Conservation (phyloP, 37 sponge, comb jelly and placozoan genomes). For the Hormiphora californensis region DNA sequence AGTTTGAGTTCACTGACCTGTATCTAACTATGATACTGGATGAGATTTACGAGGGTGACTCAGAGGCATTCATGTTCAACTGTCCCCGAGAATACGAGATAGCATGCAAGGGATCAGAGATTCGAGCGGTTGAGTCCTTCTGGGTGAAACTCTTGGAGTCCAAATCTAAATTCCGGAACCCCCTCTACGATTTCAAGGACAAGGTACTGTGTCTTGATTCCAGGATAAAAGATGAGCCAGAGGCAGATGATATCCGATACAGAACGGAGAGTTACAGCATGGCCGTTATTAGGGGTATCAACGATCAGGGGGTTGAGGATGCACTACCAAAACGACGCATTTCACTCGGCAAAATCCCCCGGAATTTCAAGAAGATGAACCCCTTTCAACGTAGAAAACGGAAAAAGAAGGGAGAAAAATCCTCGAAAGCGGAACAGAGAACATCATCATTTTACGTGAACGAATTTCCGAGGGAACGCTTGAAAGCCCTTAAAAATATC, state of each 20-base stretch:
- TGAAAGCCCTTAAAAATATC: background rate
- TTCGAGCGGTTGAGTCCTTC: background rate
- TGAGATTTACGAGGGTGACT: background rate
- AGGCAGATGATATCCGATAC: too few relatives aligned
- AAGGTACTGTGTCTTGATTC: too few relatives aligned
- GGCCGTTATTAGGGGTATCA: too few relatives aligned
- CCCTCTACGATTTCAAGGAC: background rate
- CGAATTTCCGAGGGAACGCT: background rate
- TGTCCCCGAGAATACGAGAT: background rate
- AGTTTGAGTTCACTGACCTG: constrained; percentile 46
- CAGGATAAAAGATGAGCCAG: too few relatives aligned
- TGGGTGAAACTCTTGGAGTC: background rate
- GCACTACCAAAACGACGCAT: background rate
- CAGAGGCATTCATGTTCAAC: constrained; percentile 27
- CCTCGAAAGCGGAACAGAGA: background rate
- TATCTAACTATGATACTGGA: background rate
- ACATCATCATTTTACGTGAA: too few relatives aligned
- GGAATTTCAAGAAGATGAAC: background rate
- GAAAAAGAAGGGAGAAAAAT: constrained; percentile 1
- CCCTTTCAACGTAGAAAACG: background rate
- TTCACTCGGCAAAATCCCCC: background rate
- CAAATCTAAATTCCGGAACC: background rate
- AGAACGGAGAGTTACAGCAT: too few relatives aligned
- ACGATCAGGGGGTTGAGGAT: too few relatives aligned
- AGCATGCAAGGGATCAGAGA: background rate